Evolutionary conservation across 2,888 invertebrate genomes (phyloP), one percentile per base, ranked within the genome.

Genomic region (Disparrhopalites patrizii): DNA sequence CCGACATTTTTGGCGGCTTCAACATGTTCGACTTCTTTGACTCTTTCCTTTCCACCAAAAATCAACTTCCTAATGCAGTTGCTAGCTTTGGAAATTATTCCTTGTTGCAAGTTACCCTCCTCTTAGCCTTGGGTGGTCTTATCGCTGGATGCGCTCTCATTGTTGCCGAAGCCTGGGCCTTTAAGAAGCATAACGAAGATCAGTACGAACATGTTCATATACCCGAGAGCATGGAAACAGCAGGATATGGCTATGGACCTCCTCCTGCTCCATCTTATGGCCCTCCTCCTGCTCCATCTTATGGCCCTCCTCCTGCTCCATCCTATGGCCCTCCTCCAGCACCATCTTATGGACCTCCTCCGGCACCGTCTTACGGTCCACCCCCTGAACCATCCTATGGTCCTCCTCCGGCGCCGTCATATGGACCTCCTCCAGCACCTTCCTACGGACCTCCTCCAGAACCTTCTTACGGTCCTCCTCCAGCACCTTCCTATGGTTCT

Each of bases 71-170:
- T 31, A 33, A 63, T 56, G 43, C 43, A 3, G 18, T 71, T n/a
- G 70, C 62, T 8, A n/a, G 23, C 28, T 40, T 68, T 27, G 68
- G 72, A 7, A 72, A 73, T 65, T 73, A 58, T 52, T 72, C 72
- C 1, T 52, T 74, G 13, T 27, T 74, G 15, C 74, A 74, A 62
- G 8, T 66, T 10, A 66, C 61, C 1, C 36, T 72, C 13, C 31
- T 73, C 13, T 58, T 54, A 20, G 70, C 73, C 1, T 55, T 74
- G 7, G 72, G 72, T n/a, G 68, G 67, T 18, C 50, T 73, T 30
- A 63, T 68, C 15, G 63, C 67, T 15, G 74, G 71, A 7, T 18
- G 56, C 4, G 68, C 65, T 36, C 7, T 66, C 1, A 23, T 66
- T 3, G 47, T 66, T 10, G 56, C 65, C 13, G 70, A 71, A 63